Evolutionary conservation across 2,113 vertebrate genomes (phyloP).

Genomic region (Isurus oxyrinchus): DNA sequence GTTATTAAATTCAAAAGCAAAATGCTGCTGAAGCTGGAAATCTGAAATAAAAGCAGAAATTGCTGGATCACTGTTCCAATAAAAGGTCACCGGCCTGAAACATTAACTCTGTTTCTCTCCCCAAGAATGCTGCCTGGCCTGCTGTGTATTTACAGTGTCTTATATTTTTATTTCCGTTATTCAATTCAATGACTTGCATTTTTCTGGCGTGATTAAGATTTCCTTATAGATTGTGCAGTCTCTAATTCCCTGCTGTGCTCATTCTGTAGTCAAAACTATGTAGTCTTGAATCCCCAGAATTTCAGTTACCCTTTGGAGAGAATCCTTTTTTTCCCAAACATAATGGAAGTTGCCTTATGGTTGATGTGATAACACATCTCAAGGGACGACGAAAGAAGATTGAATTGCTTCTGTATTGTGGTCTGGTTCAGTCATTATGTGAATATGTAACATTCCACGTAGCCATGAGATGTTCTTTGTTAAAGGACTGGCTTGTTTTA

Average conservation of each 20-base stretch:
- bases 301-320: neutral
- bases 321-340: neutral
- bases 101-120: neutral
- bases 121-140: neutral
- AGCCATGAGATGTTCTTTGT: neutral
- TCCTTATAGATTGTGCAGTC: neutral
- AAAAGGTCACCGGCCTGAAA: too few relatives aligned
- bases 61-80: neutral
- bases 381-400: too few relatives aligned
- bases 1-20: neutral
- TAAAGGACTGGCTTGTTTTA: neutral
- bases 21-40: neutral
- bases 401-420: neutral
- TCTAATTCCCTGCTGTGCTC: neutral
- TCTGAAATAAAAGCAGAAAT: neutral
- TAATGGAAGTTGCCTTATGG: neutral
- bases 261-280: neutral
- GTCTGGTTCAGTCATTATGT: neutral
- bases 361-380: neutral
- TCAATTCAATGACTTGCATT: neutral
- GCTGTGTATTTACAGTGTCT: neutral
- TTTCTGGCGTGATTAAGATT: conserved; percentile 3
- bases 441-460: neutral
- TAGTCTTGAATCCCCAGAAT: neutral
- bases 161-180: neutral